Conservation (phyloP, 2,113 vertebrate species). For the Gallinago paraguaiae region DNA sequence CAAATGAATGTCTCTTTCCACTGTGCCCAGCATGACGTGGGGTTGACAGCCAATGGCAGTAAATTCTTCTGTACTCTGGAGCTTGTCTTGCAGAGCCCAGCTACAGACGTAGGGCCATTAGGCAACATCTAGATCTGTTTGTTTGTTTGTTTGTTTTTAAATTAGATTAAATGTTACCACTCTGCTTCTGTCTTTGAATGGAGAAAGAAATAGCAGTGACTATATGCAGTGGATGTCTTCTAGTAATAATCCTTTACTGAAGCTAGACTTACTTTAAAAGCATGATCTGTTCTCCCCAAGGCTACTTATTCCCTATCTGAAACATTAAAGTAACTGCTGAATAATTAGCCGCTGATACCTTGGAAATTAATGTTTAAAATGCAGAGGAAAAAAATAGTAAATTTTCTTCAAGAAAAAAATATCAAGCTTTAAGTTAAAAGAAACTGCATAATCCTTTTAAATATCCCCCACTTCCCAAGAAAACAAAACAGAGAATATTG, state of each 20-base stretch:
- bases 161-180: conserved; percentile 10
- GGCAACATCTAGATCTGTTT: not conserved
- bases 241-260: conserved; percentile 56
- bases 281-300: conserved; percentile 64
- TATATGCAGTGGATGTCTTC: conserved; percentile 35
- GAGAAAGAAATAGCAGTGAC: conserved; percentile 28
- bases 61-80: not conserved
- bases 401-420: conserved; percentile 44
- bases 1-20: not conserved
- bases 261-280: conserved; percentile 63
- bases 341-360: conserved; percentile 75
- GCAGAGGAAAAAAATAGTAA: conserved; percentile 29
- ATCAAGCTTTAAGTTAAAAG: conserved; percentile 44
- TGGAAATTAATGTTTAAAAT: conserved; percentile 75
- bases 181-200: not conserved
- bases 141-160: not conserved
- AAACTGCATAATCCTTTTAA: conserved; percentile 1
- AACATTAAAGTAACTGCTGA: conserved; percentile 71
- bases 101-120: not conserved
- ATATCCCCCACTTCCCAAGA: not conserved
- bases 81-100: not conserved
- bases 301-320: conserved; percentile 69
- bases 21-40: not conserved
- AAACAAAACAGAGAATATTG: conserved; percentile 21
- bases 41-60: rapidly evolving